A percentile compares a stretch with the other conserved stretches of the same genome.
Evolutionary conservation across 2,797 vertebrate species (phyloP).

Genomic region (Microcaecilia unicolor): DNA sequence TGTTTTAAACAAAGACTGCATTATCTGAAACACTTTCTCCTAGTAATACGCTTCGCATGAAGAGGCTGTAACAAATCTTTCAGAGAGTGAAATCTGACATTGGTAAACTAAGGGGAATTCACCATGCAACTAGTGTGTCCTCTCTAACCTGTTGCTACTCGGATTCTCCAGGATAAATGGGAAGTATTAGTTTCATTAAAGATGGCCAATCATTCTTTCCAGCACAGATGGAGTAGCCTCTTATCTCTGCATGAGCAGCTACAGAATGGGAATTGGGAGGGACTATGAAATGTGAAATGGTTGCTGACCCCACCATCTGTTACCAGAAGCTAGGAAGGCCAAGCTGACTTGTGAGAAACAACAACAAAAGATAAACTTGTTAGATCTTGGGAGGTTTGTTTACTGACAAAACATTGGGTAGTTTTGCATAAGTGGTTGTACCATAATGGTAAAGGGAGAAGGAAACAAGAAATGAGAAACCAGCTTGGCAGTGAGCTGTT

Average conservation of each 20-base stretch:
- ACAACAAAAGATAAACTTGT: accelerated
- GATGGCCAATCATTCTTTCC: neutral
- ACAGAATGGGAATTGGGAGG: accelerated
- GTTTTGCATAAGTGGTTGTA: neutral
- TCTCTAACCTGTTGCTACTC: too few species aligned
- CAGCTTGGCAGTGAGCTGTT: neutral
- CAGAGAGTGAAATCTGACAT: too few species aligned
- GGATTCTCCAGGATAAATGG: neutral
- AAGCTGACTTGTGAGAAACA: constrained; percentile 12
- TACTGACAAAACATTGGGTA: accelerated
- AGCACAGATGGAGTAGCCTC: neutral
- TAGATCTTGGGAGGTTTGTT: neutral
- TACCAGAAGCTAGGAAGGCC: constrained; percentile 18
- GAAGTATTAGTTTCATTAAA: too few species aligned
- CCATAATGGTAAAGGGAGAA: neutral
- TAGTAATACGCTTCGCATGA: too few species aligned
- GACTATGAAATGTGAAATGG: neutral
- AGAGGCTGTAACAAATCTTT: too few species aligned
- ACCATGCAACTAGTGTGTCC: too few species aligned
- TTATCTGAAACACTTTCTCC: too few species aligned
- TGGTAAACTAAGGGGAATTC: too few species aligned
- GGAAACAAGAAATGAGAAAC: neutral
- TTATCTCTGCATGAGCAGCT: neutral
- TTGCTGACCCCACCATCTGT: constrained; percentile 40
- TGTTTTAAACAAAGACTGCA: too few species aligned